A percentile compares a stretch with the other conserved stretches of the same genome.
phyloP scores from a whole-genome alignment of 2,888 invertebrate genomes.

The Stenodema calcarata region DNA sequence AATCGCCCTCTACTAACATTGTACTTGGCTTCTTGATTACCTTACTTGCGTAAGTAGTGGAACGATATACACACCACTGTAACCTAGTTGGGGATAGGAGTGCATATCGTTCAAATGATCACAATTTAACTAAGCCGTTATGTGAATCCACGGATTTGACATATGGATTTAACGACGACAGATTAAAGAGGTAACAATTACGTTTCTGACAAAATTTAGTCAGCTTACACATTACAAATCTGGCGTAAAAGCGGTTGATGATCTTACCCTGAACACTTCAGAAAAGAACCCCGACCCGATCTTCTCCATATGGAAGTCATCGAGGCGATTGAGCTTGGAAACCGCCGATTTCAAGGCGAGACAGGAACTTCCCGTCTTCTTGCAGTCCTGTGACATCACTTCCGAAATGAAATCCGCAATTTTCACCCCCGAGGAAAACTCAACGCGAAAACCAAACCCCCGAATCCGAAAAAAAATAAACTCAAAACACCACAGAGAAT shows the following conservation, averaged over 20 bases:
- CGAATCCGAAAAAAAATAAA: background rate
- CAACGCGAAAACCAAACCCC: background rate
- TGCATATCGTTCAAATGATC: no score
- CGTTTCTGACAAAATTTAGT: no score
- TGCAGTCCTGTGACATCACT: constrained; percentile 55
- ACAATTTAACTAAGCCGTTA: no score
- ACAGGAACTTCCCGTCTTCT: constrained; percentile 79
- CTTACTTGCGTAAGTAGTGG: no score
- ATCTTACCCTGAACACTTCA: constrained; percentile 95
- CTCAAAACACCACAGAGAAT: background rate
- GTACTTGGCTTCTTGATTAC: no score
- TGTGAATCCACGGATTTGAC: no score
- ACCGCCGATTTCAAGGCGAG: constrained; percentile 90
- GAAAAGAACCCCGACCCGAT: constrained; percentile 97
- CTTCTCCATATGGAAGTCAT: constrained; percentile 92
- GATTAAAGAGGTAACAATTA: no score
- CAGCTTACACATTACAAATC: no score
- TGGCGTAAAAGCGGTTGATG: background rate
- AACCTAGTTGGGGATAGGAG: no score
- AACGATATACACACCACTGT: no score
- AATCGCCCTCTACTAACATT: no score
- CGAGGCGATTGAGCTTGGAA: constrained; percentile 87
- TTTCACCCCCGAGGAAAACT: background rate
- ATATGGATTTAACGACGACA: no score
- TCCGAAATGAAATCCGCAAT: background rate